phyloP scores from a whole-genome alignment of 35 echinoderm and acorn worm species.

The Lytechinus variegatus region DNA sequence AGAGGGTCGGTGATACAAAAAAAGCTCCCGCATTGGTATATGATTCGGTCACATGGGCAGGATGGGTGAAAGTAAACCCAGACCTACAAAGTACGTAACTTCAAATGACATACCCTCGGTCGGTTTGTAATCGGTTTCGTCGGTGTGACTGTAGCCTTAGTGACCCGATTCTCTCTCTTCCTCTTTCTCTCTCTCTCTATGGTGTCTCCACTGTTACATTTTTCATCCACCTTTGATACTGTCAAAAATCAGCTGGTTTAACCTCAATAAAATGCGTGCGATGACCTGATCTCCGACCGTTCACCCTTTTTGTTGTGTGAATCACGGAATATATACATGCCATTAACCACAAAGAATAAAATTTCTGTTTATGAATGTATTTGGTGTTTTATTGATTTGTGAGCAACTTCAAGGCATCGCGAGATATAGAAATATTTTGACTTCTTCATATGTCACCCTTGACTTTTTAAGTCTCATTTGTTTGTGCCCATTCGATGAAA shows the following conservation, averaged over 20 bases:
- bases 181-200: neutral
- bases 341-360: neutral
- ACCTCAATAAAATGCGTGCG: neutral
- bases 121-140: neutral
- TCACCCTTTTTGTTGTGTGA: neutral
- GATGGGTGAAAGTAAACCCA: too few species aligned
- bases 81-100: neutral
- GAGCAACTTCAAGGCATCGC: neutral
- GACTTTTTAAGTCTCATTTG: neutral
- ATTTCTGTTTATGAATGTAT: neutral
- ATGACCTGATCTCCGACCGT: neutral
- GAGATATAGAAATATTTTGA: neutral
- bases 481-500: neutral
- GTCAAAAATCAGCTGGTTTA: constrained; percentile 12
- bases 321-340: neutral
- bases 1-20: too few species aligned
- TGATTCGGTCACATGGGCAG: too few species aligned
- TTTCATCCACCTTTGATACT: neutral
- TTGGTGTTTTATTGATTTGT: neutral
- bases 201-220: neutral
- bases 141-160: neutral
- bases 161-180: neutral
- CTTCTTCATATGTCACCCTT: neutral
- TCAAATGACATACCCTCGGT: neutral
- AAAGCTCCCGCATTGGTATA: too few species aligned